Evolutionary conservation across 2,797 vertebrate genomes (phyloP), one percentile per base, ranked within the genome.

Genomic region (Pristis pectinata): DNA sequence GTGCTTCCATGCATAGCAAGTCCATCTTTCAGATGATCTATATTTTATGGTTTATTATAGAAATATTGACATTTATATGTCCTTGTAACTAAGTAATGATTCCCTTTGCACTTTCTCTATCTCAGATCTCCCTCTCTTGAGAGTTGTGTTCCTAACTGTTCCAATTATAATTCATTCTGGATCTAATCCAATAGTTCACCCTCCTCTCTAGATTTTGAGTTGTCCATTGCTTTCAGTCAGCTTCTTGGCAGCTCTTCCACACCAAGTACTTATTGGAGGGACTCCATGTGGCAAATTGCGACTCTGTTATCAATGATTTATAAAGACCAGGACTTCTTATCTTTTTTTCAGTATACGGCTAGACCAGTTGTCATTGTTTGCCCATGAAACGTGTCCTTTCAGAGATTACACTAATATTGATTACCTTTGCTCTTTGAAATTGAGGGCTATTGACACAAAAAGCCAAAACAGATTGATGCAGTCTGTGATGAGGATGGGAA

Each of bases 341-440:
- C 67, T 72, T 76, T 44, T 30, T 49, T 44, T 76, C 44, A 53
- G 44, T 6, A 6, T 7, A 56, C 30, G 37, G 64, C 11, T 56
- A 94, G 70, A 53, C 24, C 17, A 5, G 15, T 76, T 17, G 41
- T 74, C 92, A 53, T 94, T 91, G 87, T 91, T 94, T 53, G 64
- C 49, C 70, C 44, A 74, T 17, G 72, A 44, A 93, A 56, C 76
- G 27, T 76, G 70, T 94, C 30, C 70, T 53, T 13, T 27, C 49
- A 44, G 41, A 53, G 92, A 76, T 44, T 49, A 74, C 13, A 74
- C 49, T 53, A 92, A 94, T n/a, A 49, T 53, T 76, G 37, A 72
- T 53, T 44, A 94, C 56, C 41, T 74, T 70, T 56, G 92, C 13
- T 76, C 92, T 74, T 94, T 94, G 67, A 94, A 94, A 94, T 44